Evolutionary conservation across 1,140 invertebrate genomes (phyloP).

Genomic region (Ceratina calcarata): DNA sequence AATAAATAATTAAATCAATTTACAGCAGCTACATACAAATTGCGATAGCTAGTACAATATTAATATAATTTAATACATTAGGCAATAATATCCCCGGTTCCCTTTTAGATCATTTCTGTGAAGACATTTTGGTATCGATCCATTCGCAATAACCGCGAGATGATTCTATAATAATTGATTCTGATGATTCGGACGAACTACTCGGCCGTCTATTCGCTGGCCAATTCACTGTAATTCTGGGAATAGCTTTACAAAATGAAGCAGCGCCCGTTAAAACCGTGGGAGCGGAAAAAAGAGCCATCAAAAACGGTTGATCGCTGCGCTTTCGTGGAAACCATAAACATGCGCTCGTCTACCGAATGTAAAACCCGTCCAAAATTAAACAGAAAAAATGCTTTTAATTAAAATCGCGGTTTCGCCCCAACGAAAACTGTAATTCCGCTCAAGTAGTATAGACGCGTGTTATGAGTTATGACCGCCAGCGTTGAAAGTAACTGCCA

Average conservation of each 20-base stretch:
- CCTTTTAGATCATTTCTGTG: too few species aligned
- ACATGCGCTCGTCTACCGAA: constrained; percentile 52
- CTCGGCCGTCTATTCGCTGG: neutral
- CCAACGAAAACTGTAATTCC: neutral
- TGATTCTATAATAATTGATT: too few species aligned
- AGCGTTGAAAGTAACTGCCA: neutral
- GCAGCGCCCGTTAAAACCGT: constrained; percentile 42
- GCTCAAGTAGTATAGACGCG: neutral
- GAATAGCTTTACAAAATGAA: constrained; percentile 50
- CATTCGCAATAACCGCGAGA: too few species aligned
- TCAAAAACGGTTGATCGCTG: constrained; percentile 58
- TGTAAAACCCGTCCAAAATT: neutral
- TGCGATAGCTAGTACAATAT: too few species aligned
- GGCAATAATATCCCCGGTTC: too few species aligned
- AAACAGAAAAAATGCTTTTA: neutral
- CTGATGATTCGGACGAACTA: neutral
- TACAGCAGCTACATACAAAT: neutral
- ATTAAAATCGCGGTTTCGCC: constrained; percentile 2
- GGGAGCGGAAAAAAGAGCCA: constrained; percentile 44
- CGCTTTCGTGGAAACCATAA: constrained; percentile 65
- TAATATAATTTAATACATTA: too few species aligned
- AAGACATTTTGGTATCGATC: too few species aligned
- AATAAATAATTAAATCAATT: neutral
- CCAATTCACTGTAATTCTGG: constrained; percentile 42
- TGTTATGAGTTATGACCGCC: too few species aligned